A percentile compares a stretch with the other conserved stretches of the same genome.
Evolutionary conservation across 2,888 invertebrate genomes (phyloP).

Genomic region (Dasypogon diadema): DNA sequence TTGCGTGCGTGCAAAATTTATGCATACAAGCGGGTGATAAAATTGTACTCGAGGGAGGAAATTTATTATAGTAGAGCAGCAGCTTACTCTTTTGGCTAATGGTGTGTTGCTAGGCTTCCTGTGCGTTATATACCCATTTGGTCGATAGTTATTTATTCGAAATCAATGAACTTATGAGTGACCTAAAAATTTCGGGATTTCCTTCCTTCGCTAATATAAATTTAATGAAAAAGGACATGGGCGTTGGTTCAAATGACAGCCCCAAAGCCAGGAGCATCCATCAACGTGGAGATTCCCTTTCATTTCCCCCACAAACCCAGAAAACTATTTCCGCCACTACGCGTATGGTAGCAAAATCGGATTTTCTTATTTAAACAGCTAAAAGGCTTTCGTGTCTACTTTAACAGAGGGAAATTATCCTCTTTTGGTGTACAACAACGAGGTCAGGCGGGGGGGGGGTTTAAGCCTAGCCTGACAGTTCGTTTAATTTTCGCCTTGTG

Average conservation of each 20-base stretch:
- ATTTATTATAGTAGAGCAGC: constrained; percentile 10
- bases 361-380: constrained; percentile 26
- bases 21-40: constrained; percentile 7
- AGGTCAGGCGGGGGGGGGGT: background rate
- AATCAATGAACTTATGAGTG: constrained; percentile 10
- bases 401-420: background rate
- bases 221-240: background rate
- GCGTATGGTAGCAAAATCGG: background rate
- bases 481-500: background rate
- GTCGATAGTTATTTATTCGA: background rate
- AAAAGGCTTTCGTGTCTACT: background rate
- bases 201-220: too few species aligned
- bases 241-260: constrained; percentile 1
- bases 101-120: background rate
- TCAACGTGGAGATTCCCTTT: background rate
- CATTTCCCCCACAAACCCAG: background rate
- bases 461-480: constrained; percentile 5
- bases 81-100: background rate
- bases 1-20: constrained; percentile 34
- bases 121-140: background rate
- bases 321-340: background rate
- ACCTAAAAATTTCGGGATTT: constrained; percentile 1
- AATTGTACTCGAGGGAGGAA: constrained; percentile 20
- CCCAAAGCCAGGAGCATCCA: background rate
- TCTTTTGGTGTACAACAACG: background rate